Evolutionary conservation across 2,797 vertebrate genomes (phyloP), one percentile per base, ranked within the genome.

Genomic region (Delichon dasypus): DNA sequence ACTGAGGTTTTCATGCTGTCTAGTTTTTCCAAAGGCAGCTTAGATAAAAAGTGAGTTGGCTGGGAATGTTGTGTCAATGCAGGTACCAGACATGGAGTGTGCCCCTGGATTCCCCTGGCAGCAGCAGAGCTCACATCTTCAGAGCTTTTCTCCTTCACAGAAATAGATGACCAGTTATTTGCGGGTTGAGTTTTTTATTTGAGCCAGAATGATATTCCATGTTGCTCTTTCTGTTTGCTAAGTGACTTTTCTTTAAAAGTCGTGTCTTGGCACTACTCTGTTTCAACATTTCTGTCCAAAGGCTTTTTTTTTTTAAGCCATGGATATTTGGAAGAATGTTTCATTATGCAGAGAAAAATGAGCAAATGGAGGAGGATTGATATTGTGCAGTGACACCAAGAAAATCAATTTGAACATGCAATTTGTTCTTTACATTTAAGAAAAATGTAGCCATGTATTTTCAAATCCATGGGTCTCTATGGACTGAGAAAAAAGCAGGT

Each of bases 1-100:
- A 86, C 88, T 95, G 91, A 91, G 71, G 89, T 77, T 70, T 86
- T 89, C 61, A 27, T 71, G 91, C 79, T 60, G n/a, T 97, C 72
- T 92, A 30, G 54, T 93, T 91, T 93, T 67, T 93, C 86, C 58
- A 85, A 85, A 84, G 73, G 50, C 64, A 79, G 71, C 57, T 70
- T 79, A 62, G 65, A 86, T 95, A 66, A 89, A 84, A 95, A 93
- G 60, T 51, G 76, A 78, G 42, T 91, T 92, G 66, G 72, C 67
- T 90, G 54, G 32, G 54, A 93, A 48, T 64, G 64, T 78, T 70
- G 64, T 68, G 19, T 67, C 42, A 7, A 5, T 82, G 80, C 60
- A 93, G 91, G 85, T 89, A 95, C 47, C 81, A 89, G 83, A 54
- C 4, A 0, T 10, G 6, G 77, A 89, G n/a, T 55, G 9, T 62